Conservation (phyloP, 2,113 vertebrate genomes). For the Neolamprologus sp. region DNA sequence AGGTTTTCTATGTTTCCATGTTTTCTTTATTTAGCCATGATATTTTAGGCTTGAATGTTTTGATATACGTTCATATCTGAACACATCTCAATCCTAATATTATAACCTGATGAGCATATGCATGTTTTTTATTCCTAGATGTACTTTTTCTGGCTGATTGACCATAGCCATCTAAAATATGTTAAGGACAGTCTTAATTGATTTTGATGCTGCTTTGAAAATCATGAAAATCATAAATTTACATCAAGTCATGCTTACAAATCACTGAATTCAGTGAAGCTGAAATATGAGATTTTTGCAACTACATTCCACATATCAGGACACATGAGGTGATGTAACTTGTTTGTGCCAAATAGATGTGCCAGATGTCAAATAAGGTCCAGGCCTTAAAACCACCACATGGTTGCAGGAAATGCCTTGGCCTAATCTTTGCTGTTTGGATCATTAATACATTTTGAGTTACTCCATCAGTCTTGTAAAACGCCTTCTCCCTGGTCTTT, state of each 20-base stretch:
- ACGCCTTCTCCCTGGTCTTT: fast-evolving
- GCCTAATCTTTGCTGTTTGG: neutral
- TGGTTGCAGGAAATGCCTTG: neutral
- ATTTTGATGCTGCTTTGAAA: neutral
- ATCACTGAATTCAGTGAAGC: neutral
- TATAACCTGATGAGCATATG: fast-evolving
- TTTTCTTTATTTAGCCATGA: neutral
- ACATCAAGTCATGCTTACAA: neutral
- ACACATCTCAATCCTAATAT: neutral
- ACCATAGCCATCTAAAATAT: neutral
- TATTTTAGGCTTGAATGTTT: neutral
- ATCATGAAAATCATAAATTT: neutral
- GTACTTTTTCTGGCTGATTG: neutral
- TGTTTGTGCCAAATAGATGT: neutral
- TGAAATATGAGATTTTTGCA: neutral
- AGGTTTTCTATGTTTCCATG: neutral
- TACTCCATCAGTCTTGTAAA: neutral
- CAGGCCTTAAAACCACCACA: neutral
- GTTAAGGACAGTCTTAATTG: neutral
- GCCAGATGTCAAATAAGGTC: neutral
- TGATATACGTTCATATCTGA: neutral
- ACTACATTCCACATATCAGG: neutral
- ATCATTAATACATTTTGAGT: neutral
- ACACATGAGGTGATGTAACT: neutral
- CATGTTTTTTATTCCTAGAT: neutral